phyloP scores from a whole-genome alignment of 2,888 invertebrate genomes.

The Campaea margaritaria region DNA sequence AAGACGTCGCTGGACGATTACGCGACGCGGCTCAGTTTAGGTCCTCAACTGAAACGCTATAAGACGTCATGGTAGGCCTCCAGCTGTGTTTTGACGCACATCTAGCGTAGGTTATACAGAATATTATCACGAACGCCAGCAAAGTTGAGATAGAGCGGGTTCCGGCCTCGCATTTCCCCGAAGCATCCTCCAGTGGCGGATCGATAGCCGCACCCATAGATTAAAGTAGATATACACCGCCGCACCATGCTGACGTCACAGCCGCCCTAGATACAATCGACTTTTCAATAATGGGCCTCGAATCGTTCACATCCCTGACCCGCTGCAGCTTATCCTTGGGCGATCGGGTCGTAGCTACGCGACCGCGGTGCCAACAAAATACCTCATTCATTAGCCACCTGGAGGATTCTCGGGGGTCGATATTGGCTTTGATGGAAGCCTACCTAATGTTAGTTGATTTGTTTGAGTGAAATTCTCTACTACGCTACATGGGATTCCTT shows the following conservation, averaged over 20 bases:
- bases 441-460: too few relatives aligned
- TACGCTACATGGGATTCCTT: too few relatives aligned
- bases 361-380: constrained; percentile 29
- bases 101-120: too few relatives aligned
- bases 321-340: constrained; percentile 25
- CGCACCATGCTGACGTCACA: constrained; percentile 16
- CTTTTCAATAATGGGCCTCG: constrained; percentile 26
- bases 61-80: too few relatives aligned
- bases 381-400: constrained; percentile 7
- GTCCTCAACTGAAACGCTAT: too few relatives aligned
- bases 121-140: too few relatives aligned
- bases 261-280: constrained; percentile 15
- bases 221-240: too few relatives aligned
- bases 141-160: too few relatives aligned
- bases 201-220: constrained; percentile 9
- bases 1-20: too few relatives aligned
- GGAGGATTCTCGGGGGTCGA: constrained; percentile 12
- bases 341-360: constrained; percentile 30
- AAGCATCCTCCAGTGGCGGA: not conserved
- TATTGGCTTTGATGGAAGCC: not conserved
- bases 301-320: constrained; percentile 31
- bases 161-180: not conserved
- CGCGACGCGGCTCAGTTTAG: too few relatives aligned
- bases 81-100: too few relatives aligned
- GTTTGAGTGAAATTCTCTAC: too few relatives aligned